Evolutionary conservation across 2,113 vertebrate genomes (phyloP).

Genomic region (Rhineura floridana): DNA sequence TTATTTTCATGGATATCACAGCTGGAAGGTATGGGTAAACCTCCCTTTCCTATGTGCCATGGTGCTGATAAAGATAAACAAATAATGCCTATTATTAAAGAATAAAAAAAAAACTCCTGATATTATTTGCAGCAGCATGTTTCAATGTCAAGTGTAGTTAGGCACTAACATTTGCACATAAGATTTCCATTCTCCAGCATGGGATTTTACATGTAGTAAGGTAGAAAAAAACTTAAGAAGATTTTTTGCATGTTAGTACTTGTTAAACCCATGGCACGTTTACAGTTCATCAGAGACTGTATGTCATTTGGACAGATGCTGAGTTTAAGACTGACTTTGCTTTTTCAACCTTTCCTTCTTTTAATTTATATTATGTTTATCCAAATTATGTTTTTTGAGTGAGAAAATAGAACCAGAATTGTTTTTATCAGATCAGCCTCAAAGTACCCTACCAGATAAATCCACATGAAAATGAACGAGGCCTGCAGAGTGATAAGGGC

Average conservation of each 20-base stretch:
- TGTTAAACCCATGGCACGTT: neutral
- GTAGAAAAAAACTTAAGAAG: neutral
- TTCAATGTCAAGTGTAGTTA: no score
- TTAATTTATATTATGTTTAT: constrained; percentile 59
- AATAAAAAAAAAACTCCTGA: no score
- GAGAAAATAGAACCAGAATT: neutral
- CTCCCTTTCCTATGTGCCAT: no score
- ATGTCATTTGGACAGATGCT: neutral
- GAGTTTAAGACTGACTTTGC: neutral
- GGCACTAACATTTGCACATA: neutral
- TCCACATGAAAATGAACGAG: neutral
- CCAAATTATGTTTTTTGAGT: constrained; percentile 2
- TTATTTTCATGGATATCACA: no score
- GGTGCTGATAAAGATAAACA: no score
- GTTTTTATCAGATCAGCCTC: neutral
- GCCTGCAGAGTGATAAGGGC: neutral
- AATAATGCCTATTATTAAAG: no score
- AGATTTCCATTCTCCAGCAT: neutral
- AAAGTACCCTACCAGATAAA: neutral
- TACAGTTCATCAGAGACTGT: neutral
- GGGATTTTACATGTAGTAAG: neutral
- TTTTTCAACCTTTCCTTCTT: constrained; percentile 5
- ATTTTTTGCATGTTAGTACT: neutral
- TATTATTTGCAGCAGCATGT: no score
- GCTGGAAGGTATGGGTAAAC: no score